These are phyloP conservation scores for Pygoscelis adeliae DNA, from an alignment of 2,113 vertebrate genomes.

Conservation along the genomic window DNA sequence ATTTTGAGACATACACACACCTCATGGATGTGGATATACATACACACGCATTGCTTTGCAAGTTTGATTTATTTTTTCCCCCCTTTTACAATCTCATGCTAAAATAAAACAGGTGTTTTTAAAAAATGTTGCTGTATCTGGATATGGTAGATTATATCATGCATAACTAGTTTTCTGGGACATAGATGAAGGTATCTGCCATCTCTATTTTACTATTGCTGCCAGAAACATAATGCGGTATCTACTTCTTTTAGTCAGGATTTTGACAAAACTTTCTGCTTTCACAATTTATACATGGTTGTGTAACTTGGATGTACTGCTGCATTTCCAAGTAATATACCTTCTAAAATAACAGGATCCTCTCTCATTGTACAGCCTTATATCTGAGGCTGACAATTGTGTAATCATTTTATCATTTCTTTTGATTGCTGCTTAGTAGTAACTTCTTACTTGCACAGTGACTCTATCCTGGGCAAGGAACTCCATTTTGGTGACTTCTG, in stretches of 20 bases:
- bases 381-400: not conserved
- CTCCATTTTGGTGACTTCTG: not conserved
- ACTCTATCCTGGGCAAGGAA: not conserved
- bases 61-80: not conserved
- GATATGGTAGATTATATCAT: not conserved
- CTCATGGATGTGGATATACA: fast-evolving
- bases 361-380: not conserved
- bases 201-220: not conserved
- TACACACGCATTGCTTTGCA: not conserved
- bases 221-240: not conserved
- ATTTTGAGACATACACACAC: not conserved
- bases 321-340: not conserved
- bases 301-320: not conserved
- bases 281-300: not conserved
- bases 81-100: not conserved
- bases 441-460: not conserved
- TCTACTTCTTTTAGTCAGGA: not conserved
- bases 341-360: not conserved
- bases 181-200: not conserved
- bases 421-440: not conserved
- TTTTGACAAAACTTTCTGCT: slow-evolving; percentile 22
- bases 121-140: not conserved
- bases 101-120: not conserved
- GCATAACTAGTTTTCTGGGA: not conserved
- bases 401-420: not conserved